Evolutionary conservation across 2,888 invertebrate genomes (phyloP), one percentile per base, ranked within the genome.

Genomic region (Lymantria dispar): DNA sequence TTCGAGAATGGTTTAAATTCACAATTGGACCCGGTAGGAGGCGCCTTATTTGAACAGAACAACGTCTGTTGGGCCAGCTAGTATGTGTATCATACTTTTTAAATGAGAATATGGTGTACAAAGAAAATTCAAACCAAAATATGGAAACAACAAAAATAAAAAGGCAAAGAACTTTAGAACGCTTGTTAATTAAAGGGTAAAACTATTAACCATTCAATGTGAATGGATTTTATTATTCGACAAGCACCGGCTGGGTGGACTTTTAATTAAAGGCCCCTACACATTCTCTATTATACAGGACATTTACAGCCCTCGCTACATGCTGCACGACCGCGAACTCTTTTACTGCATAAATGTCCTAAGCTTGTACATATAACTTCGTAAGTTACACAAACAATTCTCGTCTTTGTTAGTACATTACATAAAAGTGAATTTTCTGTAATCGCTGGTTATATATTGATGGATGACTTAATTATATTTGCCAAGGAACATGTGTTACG

Each of bases 221-320:
- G 76, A 76, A 82, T 73, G 73, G 72, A 78, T 79, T 85, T 83
- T 84, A 82, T 86, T 85, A 85, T 85, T 70, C 74, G 66, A 64
- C 68, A 76, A 79, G 79, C 74, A 74, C 78, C 67, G 73, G 56
- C 74, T n/a, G 77, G 75, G 80, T 83, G 79, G 87, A 83, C 85
- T 88, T 89, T 88, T 89, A 88, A 89, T 88, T 88, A 87, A 87
- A 85, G 78, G 76, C 78, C 81, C 83, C 77, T 83, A 72, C 77
- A 79, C 81, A 78, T 77, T 77, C 80, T 76, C 77, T 76, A 84
- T 83, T 86, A 83, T 82, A 78, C 76, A 77, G 76, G 78, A 82
- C 80, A 80, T 82, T 87, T 85, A 83, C 80, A 83, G 80, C 70
- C 76, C 76, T 75, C 62, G 68, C 68, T 72, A 72, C 68, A 61